phyloP scores from a whole-genome alignment of 1,140 invertebrate species.

The Chironomus tepperi region DNA sequence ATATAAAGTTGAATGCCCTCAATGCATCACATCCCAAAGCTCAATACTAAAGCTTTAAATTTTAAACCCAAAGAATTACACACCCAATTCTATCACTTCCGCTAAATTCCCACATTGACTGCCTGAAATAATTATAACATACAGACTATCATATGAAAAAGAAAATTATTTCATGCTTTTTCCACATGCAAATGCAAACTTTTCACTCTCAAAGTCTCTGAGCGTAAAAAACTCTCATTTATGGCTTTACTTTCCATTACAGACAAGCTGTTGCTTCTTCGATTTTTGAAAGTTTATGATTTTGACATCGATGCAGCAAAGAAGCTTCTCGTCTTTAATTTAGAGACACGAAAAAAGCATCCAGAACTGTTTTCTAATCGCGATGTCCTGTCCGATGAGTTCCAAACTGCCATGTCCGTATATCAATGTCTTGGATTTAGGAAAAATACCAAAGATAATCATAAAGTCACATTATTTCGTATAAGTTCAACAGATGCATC shows the following conservation, averaged over 20 bases:
- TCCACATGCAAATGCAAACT: background rate
- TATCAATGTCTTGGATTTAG: background rate
- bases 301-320: background rate
- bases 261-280: background rate
- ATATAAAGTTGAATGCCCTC: too few relatives aligned
- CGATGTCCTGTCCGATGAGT: background rate
- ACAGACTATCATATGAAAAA: background rate
- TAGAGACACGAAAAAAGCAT: background rate
- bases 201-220: background rate
- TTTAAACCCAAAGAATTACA: background rate
- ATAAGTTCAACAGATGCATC: background rate
- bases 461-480: background rate
- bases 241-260: background rate
- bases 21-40: too few relatives aligned
- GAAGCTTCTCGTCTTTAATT: background rate
- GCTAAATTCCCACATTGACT: background rate
- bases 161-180: background rate
- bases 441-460: slow-evolving; percentile 5
- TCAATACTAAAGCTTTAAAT: background rate
- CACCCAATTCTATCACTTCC: background rate
- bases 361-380: background rate
- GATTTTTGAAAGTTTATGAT: background rate
- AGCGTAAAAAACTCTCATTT: background rate
- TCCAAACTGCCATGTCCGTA: background rate
- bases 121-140: background rate